phyloP scores from a whole-genome alignment of 2,888 invertebrate genomes.

The Drosophila fungiperda region DNA sequence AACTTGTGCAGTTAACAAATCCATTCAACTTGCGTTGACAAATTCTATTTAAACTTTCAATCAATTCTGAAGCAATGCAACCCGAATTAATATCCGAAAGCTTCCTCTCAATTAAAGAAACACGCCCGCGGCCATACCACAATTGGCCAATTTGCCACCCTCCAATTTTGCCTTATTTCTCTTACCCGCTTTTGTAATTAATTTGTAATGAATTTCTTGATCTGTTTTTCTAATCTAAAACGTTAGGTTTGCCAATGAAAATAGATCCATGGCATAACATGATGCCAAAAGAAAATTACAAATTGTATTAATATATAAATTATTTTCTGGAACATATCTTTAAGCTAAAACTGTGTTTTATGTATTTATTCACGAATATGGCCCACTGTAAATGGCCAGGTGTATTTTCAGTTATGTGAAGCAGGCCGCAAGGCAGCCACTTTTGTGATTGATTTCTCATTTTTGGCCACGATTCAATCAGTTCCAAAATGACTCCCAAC shows the following conservation, averaged over 20 bases:
- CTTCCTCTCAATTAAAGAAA: slow-evolving; percentile 42
- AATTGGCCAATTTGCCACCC: slow-evolving; percentile 9
- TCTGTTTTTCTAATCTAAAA: neutral
- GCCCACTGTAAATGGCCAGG: neutral
- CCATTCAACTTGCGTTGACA: neutral
- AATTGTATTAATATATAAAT: neutral
- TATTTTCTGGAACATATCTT: neutral
- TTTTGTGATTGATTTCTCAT: slow-evolving; percentile 56
- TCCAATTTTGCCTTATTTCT: neutral
- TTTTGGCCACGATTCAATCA: slow-evolving; percentile 30
- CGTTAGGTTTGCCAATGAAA: neutral
- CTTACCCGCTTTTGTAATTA: neutral
- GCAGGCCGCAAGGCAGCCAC: neutral
- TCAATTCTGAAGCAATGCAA: slow-evolving; percentile 11
- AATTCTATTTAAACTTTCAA: neutral
- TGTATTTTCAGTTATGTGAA: neutral
- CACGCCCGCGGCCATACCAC: slow-evolving; percentile 37
- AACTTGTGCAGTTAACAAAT: no score
- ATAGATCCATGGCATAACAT: no score
- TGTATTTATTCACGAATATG: neutral
- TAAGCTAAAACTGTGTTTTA: neutral
- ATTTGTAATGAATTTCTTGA: neutral
- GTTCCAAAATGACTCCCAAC: neutral
- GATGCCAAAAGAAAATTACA: no score
- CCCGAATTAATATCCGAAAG: slow-evolving; percentile 33